Evolutionary conservation across 2,113 vertebrate genomes (phyloP).

Genomic region (Sigmodon hispidus): DNA sequence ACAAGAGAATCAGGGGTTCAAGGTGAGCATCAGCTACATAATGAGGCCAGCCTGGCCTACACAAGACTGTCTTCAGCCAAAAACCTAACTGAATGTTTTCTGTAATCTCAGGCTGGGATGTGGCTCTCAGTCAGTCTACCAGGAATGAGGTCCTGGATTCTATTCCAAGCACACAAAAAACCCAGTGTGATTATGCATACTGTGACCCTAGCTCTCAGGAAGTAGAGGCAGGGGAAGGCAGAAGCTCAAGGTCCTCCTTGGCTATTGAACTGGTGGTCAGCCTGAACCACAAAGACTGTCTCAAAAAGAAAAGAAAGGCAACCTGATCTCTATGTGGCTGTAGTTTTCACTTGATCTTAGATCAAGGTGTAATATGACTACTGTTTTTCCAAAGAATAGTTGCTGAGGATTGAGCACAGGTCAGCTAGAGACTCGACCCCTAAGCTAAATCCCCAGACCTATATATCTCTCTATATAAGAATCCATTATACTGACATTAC

Average conservation of each 20-base stretch:
- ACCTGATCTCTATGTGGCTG: not conserved
- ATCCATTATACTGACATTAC: not conserved
- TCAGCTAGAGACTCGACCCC: not conserved
- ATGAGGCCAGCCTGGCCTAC: not conserved
- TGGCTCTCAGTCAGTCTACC: not conserved
- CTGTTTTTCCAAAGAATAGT: not conserved
- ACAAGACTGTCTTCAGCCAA: not conserved
- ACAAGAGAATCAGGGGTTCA: not conserved
- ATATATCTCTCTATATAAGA: not conserved
- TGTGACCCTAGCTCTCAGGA: not conserved
- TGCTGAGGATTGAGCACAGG: not conserved
- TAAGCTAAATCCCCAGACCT: not conserved
- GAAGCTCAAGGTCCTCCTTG: too few relatives aligned
- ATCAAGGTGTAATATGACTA: not conserved
- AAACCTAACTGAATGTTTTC: not conserved
- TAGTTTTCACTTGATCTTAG: not conserved
- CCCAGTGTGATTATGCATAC: not conserved
- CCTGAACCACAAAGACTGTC: not conserved
- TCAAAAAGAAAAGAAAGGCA: not conserved
- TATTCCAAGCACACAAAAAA: not conserved
- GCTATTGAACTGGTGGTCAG: not conserved
- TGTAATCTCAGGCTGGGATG: not conserved
- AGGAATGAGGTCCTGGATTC: not conserved
- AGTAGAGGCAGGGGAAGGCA: not conserved
- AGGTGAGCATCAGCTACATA: not conserved